Evolutionary conservation across 2,888 invertebrate genomes (phyloP), one percentile per base, ranked within the genome.

Genomic region (Megamerina dolium): DNA sequence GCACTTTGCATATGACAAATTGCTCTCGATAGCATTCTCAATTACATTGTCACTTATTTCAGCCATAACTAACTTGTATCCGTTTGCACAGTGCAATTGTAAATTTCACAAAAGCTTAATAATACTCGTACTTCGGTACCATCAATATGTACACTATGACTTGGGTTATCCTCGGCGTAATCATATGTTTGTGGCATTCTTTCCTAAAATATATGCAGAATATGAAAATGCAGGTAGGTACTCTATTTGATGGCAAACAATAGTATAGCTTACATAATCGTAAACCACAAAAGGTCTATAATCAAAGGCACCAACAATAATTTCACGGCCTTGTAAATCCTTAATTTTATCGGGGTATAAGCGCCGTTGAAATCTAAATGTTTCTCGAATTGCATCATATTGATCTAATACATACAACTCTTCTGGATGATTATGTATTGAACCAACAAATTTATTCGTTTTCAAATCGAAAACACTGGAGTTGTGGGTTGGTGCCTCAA

Each of bases 101-200:
- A 59, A 2, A 67, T 51, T 37, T 57, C 51, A 45, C 70, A 70
- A 57, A 71, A 76, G 20, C 63, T 60, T 2, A 71, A 40, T 29
- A 67, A 54, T 5, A 73, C 41, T 9, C 61, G 59, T 27, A 73
- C 63, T 59, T 78, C 77, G 0, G 74, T 73, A 5, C 84, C 84
- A 64, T 81, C 79, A 21, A 75, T 68, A 12, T 46, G 46, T 1
- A 55, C 44, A n/a, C 51, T 19, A 38, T 50, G 49, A 3, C 26
- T 44, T 0, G 50, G 37, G 32, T 52, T 55, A 14, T 55, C 46
- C 1, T 31, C 5, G 1, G 51, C 48, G 0, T 55, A 49, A 49
- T 66, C 58, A 21, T 51, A 48, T 2, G 53, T 42, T 3, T 46
- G 49, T 0, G 61, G 57, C 9, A 46, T 13, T 1, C 40, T 49